Percentiles rank a stretch among this genome's conserved stretches.
These are phyloP conservation scores for Microcebus griseorufus DNA, from an alignment of 2,113 vertebrate genomes.

Conservation along the genomic window DNA sequence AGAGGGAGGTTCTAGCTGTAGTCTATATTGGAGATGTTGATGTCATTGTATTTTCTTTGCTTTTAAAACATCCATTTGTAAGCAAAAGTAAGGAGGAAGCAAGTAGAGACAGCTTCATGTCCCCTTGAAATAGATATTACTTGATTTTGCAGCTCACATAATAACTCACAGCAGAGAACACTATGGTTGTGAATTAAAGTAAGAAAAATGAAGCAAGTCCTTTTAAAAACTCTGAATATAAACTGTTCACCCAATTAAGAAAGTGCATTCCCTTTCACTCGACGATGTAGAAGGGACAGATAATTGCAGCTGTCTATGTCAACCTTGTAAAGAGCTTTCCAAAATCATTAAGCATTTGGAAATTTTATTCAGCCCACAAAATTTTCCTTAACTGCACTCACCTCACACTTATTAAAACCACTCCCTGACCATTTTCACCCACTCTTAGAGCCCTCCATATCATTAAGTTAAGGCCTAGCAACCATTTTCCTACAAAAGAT, in stretches of 20 bases:
- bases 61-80: neutral
- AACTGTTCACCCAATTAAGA: constrained; percentile 70
- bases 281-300: constrained; percentile 45
- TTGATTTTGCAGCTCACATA: constrained; percentile 52
- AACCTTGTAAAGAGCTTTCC: constrained; percentile 62
- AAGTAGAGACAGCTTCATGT: neutral
- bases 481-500: constrained; percentile 40
- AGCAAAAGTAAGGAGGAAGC: neutral
- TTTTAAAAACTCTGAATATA: constrained; percentile 57
- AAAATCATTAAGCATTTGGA: constrained; percentile 66
- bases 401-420: constrained; percentile 64
- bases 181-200: constrained; percentile 55
- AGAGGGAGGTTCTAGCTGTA: neutral
- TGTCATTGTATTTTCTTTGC: neutral
- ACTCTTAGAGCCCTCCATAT: neutral
- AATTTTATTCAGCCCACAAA: constrained; percentile 64
- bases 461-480: constrained; percentile 56
- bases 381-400: constrained; percentile 45
- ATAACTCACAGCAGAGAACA: constrained; percentile 38
- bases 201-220: constrained; percentile 46
- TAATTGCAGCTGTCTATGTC: constrained; percentile 64
- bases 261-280: constrained; percentile 45
- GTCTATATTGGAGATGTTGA: neutral
- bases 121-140: constrained; percentile 33
- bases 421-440: constrained; percentile 49